Conservation (phyloP, 2,113 vertebrate species). For the Lethenteron camtschaticum region DNA sequence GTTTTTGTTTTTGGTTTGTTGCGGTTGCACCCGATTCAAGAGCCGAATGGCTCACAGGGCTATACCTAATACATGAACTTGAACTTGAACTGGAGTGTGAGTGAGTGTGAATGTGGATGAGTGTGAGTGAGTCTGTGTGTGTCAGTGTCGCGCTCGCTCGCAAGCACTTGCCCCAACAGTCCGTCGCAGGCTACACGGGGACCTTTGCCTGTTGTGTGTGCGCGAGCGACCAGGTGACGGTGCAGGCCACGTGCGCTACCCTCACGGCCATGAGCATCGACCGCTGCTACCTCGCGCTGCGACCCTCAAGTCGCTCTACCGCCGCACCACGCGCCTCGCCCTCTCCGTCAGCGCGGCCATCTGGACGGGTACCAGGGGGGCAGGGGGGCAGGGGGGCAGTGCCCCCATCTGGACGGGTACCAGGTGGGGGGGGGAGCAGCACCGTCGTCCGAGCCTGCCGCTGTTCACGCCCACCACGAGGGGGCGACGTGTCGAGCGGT, state of each 20-base stretch:
- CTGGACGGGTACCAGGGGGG: conserved; percentile 8
- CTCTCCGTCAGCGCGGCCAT: conserved; percentile 15
- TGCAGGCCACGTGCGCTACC: conserved; percentile 14
- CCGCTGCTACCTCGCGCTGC: conserved; percentile 12
- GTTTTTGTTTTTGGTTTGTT: no score
- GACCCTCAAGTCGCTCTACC: conserved; percentile 15
- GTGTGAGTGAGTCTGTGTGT: no score
- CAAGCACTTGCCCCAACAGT: no score
- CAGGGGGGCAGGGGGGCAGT: neutral
- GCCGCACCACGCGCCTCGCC: conserved; percentile 14
- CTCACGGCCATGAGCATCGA: conserved; percentile 11
- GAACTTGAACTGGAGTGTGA: no score
- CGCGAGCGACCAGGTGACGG: conserved; percentile 6
- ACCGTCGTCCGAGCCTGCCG: neutral
- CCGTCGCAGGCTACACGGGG: no score
- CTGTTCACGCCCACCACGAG: neutral
- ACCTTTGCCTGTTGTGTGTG: no score
- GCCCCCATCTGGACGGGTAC: neutral
- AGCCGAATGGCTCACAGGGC: no score
- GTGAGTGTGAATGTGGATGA: no score
- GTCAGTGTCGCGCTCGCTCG: no score
- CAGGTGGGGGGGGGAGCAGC: neutral
- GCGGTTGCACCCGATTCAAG: no score
- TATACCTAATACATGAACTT: no score
- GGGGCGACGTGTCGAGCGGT: neutral